Evolutionary conservation across 2,888 invertebrate genomes (phyloP), one percentile per base, ranked within the genome.

Genomic region (Deladenus siricidicola): DNA sequence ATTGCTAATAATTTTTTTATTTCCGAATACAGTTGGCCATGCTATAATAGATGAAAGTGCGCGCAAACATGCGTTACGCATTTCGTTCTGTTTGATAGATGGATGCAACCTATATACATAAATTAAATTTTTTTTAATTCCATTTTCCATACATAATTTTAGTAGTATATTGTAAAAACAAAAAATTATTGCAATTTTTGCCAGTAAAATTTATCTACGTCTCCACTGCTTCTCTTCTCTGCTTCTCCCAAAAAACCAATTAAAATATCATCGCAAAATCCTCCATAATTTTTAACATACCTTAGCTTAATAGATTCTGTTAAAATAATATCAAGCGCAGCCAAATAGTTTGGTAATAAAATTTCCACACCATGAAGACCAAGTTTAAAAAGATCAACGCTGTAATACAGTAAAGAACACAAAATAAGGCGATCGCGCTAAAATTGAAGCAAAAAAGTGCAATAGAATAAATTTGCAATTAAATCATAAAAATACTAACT

Each of bases 321-420:
- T 44, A 96, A 82, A 21, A 96, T 89, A 50, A 89, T 85, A 80
- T 96, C 94, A 50, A 98, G 80, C 0, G 96, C 93, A 10, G 86
- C 85, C 57, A 96, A 86, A 78, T 91, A 88, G 66, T 88, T 86
- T 0, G 96, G 94, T 17, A 96, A 85, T 39, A 98, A 82, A 23
- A 92, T 88, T 79, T 90, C 86, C 1, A 91, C 88, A 0, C 96
- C 94, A 78, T 90, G 89, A 60, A 98, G 83, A 80, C 94, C 94
- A 67, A 93, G 83, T 53, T 89, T 85, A 79, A 98, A 89, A 61
- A 98, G 83, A 80, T 94, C 80, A 62, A 79, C 77, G 2, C 80
- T 80, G 71, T 82, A 81, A 71, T 80, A 81, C 53, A 78, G 62
- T 1, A 78, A 49, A n/a, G 73, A 68, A 58, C 76, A 75, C 44